Evolutionary conservation across 2,888 invertebrate species (phyloP).

Genomic region (Metalampra italica): DNA sequence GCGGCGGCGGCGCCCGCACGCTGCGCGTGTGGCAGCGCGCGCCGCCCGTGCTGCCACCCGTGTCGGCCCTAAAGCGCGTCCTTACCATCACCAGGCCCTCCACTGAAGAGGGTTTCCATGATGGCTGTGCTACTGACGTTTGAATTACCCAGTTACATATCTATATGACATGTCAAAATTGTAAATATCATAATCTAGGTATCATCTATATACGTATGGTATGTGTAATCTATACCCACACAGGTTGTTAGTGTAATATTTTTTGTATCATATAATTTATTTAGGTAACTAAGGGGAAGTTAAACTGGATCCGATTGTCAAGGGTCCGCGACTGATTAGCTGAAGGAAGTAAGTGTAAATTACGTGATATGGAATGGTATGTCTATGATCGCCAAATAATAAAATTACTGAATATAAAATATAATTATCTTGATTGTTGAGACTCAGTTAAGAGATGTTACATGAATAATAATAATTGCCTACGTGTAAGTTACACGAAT

Average conservation of each 20-base stretch:
- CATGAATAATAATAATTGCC: conserved; percentile 33
- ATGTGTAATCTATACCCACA: conserved; percentile 56
- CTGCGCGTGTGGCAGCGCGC: conserved; percentile 93
- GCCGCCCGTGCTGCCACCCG: conserved; percentile 91
- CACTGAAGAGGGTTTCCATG: conserved; percentile 94
- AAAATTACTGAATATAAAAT: conserved; percentile 50
- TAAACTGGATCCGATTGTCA: conserved; percentile 66
- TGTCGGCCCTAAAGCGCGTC: conserved; percentile 90
- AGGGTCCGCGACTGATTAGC: conserved; percentile 76
- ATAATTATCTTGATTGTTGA: conserved; percentile 58
- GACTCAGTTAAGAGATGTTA: conserved; percentile 58
- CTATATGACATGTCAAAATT: conserved; percentile 47
- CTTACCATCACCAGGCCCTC: conserved; percentile 90
- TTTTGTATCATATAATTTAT: conserved; percentile 78
- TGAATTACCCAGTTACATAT: conserved; percentile 66
- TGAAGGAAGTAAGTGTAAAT: conserved; percentile 72
- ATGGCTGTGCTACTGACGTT: conserved; percentile 95
- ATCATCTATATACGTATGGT: conserved; percentile 51
- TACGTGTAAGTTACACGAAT: conserved; percentile 24
- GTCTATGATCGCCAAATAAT: conserved; percentile 75
- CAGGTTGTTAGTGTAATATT: conserved; percentile 67
- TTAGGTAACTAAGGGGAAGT: conserved; percentile 69
- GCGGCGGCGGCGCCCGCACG: conserved; percentile 80
- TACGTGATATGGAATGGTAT: conserved; percentile 70
- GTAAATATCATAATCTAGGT: conserved; percentile 51